Conservation (phyloP, 1,140 invertebrate genomes). For the Ooceraea biroi region DNA sequence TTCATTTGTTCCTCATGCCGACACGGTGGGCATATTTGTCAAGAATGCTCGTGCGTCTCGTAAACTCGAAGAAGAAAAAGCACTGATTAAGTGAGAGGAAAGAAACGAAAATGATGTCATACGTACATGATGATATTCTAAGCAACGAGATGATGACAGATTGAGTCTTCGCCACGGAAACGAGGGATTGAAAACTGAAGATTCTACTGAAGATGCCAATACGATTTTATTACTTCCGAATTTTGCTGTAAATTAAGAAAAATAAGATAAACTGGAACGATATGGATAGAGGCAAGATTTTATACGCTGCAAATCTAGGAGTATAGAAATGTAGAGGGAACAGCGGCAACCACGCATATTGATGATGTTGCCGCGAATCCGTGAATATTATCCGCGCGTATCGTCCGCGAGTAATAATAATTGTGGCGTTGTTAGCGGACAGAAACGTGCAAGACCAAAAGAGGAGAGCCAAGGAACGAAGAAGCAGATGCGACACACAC, state of each 20-base stretch:
- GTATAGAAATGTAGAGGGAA: no score
- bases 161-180: slow-evolving; percentile 20
- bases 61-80: slow-evolving; percentile 62
- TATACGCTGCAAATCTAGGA: not conserved
- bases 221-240: not conserved
- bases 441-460: no score
- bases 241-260: not conserved
- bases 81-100: not conserved
- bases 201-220: not conserved
- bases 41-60: slow-evolving; percentile 59
- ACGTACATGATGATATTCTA: slow-evolving; percentile 2
- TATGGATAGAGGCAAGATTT: not conserved
- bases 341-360: not conserved
- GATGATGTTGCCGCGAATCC: not conserved
- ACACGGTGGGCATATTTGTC: slow-evolving; percentile 84
- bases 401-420: slow-evolving; percentile 35
- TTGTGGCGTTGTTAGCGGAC: no score
- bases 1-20: slow-evolving; percentile 69
- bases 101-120: slow-evolving; percentile 29
- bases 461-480: not conserved
- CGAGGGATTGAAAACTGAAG: not conserved
- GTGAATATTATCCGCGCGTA: slow-evolving; percentile 19
- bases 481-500: slow-evolving; percentile 45
- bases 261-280: not conserved
- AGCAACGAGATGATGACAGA: slow-evolving; percentile 27